Conservation (phyloP, 2,888 invertebrate species). For the Meiosimyza decipiens region DNA sequence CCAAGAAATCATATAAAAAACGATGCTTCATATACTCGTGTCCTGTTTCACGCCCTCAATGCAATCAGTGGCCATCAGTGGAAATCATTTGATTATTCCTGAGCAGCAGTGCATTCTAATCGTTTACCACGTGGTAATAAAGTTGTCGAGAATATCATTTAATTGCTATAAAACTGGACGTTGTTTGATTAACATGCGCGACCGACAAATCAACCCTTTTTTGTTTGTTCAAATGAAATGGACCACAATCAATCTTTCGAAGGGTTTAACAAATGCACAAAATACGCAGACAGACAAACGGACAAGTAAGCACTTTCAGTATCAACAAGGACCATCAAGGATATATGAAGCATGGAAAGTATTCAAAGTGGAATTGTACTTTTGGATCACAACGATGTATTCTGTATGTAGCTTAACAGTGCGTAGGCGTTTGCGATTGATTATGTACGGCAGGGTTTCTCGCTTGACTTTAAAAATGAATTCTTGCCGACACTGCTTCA, state of each 20-base stretch:
- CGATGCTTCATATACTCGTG: too few species aligned
- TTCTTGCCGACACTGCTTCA: too few species aligned
- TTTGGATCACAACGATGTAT: background rate
- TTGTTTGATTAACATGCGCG: constrained; percentile 13
- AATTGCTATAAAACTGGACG: constrained; percentile 18
- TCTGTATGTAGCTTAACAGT: background rate
- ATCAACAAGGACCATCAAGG: constrained; percentile 34
- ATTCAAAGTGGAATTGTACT: too few species aligned
- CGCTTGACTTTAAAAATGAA: too few species aligned
- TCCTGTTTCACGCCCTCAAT: too few species aligned
- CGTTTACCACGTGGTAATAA: constrained; percentile 32
- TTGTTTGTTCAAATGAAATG: constrained; percentile 43
- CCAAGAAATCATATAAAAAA: too few species aligned
- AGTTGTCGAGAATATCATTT: constrained; percentile 33
- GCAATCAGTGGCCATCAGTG: too few species aligned
- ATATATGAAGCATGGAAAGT: constrained; percentile 1
- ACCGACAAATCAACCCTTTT: constrained; percentile 26
- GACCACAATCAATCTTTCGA: constrained; percentile 63
- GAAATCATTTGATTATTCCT: too few species aligned
- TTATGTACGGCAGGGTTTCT: too few species aligned
- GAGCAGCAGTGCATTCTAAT: background rate
- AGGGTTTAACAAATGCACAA: constrained; percentile 53
- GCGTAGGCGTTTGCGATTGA: constrained; percentile 28
- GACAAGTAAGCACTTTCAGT: background rate
- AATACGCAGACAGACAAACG: constrained; percentile 44